Evolutionary conservation across 2,113 vertebrate genomes (phyloP), one percentile per base, ranked within the genome.

Genomic region (Entomyzon cyanotis): DNA sequence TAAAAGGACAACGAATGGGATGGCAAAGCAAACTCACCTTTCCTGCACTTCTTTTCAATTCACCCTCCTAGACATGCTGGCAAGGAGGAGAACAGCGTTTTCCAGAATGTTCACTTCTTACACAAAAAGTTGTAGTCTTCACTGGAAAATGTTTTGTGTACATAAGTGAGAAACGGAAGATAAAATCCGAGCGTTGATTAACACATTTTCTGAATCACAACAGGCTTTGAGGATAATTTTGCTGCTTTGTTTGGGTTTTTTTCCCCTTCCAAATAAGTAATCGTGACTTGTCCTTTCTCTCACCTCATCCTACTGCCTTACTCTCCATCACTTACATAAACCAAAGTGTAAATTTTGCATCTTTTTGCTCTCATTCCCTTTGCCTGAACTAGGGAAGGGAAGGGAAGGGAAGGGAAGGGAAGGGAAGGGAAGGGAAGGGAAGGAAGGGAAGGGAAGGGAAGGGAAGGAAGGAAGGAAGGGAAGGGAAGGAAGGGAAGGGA

Each of bases 321-420:
- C 10, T 18, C 30, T 47, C 49, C 37, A 44, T 46, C 49, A 28
- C 12, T 44, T 37, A 14, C 22, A 50, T 11, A 30, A 37, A 47
- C 5, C 30, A 8, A 33, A 59, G 37, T 5, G 20, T 24, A 28
- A 74, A 8, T 46, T 68, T 7, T 0, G 0, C 24, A 37, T 11
- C 19, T 19, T 67, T 56, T 70, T 15, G 17, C 28, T 70, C 31
- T 27, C 71, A 69, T 21, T 5, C 15, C 15, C 24, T 65, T 18
- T 62, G 30, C 30, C 46, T 64, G 35, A 74, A 60, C 17, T 58
- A 70, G 65, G 22, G 41, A 49, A 22, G 24, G 39, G 12, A 28
- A 64, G 50, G 33, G 18, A 9, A 23, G 37, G 37, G 37, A 37
- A 37, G 37, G 37, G 37, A 37, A 37, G 37, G 37, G 37, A 37